Conservation (phyloP, 2,888 invertebrate species). For the Drosophila limbata region DNA sequence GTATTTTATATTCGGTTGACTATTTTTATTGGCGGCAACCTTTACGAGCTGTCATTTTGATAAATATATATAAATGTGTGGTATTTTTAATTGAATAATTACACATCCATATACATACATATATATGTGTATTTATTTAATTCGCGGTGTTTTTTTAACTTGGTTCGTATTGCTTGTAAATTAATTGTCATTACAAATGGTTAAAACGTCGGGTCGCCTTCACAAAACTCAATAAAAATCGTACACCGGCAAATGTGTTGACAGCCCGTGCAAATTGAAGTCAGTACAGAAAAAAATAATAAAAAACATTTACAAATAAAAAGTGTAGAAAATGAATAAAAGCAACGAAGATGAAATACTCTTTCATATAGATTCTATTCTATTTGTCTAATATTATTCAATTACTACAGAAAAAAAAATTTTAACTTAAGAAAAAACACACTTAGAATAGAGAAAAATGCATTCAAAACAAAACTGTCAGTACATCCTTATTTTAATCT, state of each 20-base stretch:
- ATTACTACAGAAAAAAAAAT: too few species aligned
- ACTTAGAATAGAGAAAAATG: background rate
- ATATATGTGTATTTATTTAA: conserved; percentile 30
- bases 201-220: conserved; percentile 43
- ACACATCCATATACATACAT: conserved; percentile 16
- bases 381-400: too few species aligned
- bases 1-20: conserved; percentile 40
- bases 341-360: background rate
- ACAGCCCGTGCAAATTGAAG: conserved; percentile 43
- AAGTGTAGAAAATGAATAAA: conserved; percentile 1
- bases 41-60: conserved; percentile 53
- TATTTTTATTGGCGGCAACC: conserved; percentile 72
- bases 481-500: background rate
- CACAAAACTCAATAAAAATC: conserved; percentile 61
- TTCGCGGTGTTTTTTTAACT: conserved; percentile 29
- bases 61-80: conserved; percentile 43
- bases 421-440: too few species aligned
- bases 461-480: background rate
- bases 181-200: conserved; percentile 65
- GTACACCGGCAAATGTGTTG: conserved; percentile 38
- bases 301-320: background rate
- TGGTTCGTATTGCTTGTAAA: conserved; percentile 53
- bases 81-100: conserved; percentile 77
- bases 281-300: conserved; percentile 31
- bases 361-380: background rate